Evolutionary conservation across 2,888 invertebrate genomes (phyloP).

Genomic region (Danaus chrysippus): DNA sequence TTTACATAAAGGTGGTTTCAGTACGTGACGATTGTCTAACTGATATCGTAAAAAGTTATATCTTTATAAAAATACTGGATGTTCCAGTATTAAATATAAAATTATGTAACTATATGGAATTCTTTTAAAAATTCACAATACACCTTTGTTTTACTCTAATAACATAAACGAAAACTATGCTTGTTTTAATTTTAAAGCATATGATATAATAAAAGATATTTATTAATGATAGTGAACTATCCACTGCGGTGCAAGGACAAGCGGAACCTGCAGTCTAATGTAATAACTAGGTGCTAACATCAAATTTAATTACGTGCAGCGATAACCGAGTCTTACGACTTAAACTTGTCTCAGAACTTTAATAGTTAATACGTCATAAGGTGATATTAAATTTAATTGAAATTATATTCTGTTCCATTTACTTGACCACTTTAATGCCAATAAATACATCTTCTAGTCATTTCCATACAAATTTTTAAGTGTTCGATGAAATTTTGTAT

Average conservation of each 20-base stretch:
- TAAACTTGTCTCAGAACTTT: constrained; percentile 10
- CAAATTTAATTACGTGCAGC: constrained; percentile 25
- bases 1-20: constrained; percentile 44
- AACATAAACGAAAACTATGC: too few species aligned
- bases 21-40: constrained; percentile 47
- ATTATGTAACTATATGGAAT: too few species aligned
- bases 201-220: background rate
- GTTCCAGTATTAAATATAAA: constrained; percentile 9
- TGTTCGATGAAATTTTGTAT: too few species aligned
- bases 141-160: too few species aligned
- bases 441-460: too few species aligned
- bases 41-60: constrained; percentile 23
- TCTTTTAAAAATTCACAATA: too few species aligned
- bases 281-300: constrained; percentile 23
- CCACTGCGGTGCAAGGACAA: constrained; percentile 4
- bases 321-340: constrained; percentile 14
- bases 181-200: background rate
- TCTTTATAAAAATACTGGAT: constrained; percentile 14
- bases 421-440: background rate
- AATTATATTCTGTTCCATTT: background rate
- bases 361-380: constrained; percentile 12
- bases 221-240: background rate
- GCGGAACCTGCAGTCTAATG: constrained; percentile 20
- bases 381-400: constrained; percentile 16
- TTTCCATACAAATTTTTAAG: too few species aligned